Conservation (phyloP, 2,797 vertebrate genomes). For the Myotis myotis region DNA sequence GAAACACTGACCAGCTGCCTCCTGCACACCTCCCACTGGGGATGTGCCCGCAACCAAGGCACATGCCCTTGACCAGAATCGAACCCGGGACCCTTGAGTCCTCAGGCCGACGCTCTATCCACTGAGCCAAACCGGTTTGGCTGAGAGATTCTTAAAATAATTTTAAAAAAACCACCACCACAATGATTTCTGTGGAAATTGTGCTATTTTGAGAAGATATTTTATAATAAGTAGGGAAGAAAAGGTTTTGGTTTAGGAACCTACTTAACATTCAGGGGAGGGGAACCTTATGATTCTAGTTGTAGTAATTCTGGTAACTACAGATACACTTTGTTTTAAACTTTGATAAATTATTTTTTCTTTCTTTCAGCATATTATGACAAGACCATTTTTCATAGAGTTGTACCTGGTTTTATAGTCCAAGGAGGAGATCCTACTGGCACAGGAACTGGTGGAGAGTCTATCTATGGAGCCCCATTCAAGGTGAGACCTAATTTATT, state of each 20-base stretch:
- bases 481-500: constrained; percentile 84
- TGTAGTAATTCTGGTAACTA: not conserved
- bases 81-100: too few species aligned
- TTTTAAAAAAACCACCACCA: not conserved
- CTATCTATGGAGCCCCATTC: constrained; percentile 93
- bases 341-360: not conserved
- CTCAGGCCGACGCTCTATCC: too few species aligned
- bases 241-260: constrained; percentile 20
- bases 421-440: constrained; percentile 97
- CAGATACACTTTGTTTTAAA: not conserved
- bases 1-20: too few species aligned
- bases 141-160: constrained; percentile 10
- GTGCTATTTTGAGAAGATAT: not conserved
- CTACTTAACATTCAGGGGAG: not conserved
- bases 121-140: too few species aligned
- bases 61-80: too few species aligned
- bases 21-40: too few species aligned
- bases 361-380: constrained; percentile 92
- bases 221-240: constrained; percentile 37
- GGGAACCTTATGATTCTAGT: not conserved
- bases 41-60: too few species aligned
- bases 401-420: constrained; percentile 95
- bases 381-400: constrained; percentile 95
- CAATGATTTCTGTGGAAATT: constrained; percentile 16
- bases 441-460: constrained; percentile 94